Evolutionary conservation across 2,113 vertebrate genomes (phyloP), one percentile per base, ranked within the genome.

Genomic region (Eclectus roratus): DNA sequence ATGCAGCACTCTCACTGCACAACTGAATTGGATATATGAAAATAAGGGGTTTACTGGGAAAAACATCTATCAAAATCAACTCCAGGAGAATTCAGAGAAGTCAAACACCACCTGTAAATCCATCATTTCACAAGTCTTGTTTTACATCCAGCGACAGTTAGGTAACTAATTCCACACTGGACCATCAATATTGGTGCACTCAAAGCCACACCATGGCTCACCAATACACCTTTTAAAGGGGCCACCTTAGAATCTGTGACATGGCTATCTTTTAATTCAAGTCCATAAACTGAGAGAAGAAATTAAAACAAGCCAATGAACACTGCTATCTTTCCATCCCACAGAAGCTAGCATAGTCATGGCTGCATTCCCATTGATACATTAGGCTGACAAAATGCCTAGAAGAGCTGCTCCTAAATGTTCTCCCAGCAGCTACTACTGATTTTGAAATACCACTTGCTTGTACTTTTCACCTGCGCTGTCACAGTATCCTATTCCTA

Each of bases 41-140:
- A 92, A 79, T 15, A 79, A 65, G 8, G 23, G 20, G 4, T 85
- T 89, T 80, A 79, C 9, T 69, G 55, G 29, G 70, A 88, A 63
- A 88, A 88, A 95, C 47, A 35, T 88, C 61, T 91, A 89, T 89
- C 47, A 73, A 92, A 96, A 92, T 93, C 81, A 95, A 76, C 83
- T 97, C 85, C 94, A 96, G 53, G 31, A 95, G 50, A 95, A 55
- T 95, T 93, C 95, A 96, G 88, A 90, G 84, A 85, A 91, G 60
- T 95, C 95, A 96, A 97, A 89, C 72, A 97, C 92, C 97, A 98
- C 98, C 97, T 98, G 97, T 97, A 97, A 96, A 89, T 98, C 97
- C 98, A 98, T 89, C 97, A 98, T 98, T 98, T 98, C 97, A 98
- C 96, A 97, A 96, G 91, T 95, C 66, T 93, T 80, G 41, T 1